Base-by-base conservation (phyloP, 2,888 invertebrate genomes). In the Prenolepis imparis region DNA sequence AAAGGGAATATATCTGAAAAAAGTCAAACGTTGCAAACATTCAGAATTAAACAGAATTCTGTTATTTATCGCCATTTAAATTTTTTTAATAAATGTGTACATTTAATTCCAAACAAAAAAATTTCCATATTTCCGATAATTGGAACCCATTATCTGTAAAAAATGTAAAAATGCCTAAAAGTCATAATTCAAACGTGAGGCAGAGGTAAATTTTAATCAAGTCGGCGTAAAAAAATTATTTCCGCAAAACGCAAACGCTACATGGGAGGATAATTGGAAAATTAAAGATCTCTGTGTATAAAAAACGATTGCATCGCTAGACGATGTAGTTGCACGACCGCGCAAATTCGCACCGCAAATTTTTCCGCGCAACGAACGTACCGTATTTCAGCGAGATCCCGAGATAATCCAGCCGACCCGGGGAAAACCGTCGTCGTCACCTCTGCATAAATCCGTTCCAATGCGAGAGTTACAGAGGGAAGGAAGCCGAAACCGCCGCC, bases 361-460 rank as follows among this genome's bases (percentile, higher is more conserved):
- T 78, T 78, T 78, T 77, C 81, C 28, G 28, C 63, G 21, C 28
- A 77, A 72, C 48, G 74, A 78, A 63, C 41, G 24, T 61, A 48
- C 80, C 59, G 68, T 61, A 80, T 83, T 68, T 78, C 78, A 78
- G 24, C 63, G 41, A 21, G 48, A 83, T 66, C 59, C 77, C 44
- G 61, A 67, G 61, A 68, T 78, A 78, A 80, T 72, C 68, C 83
- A 24, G 61, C 39, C 70, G 68, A 80, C 81, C 83, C 59, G 21
- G 59, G 57, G 73, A 72, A 44, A 72, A 59, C 36, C 44, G 44
- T 78, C 59, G 78, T 72, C 78, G 59, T 24, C 32, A 15, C 44
- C 24, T 52, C 32, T 36, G 15, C 59, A 67, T 64, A 67, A 52
- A 77, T 61, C 72, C 32, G 77, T 18, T 52, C 15, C 11, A 52